phyloP scores from a whole-genome alignment of 2,113 vertebrate genomes.

The Parus major region DNA sequence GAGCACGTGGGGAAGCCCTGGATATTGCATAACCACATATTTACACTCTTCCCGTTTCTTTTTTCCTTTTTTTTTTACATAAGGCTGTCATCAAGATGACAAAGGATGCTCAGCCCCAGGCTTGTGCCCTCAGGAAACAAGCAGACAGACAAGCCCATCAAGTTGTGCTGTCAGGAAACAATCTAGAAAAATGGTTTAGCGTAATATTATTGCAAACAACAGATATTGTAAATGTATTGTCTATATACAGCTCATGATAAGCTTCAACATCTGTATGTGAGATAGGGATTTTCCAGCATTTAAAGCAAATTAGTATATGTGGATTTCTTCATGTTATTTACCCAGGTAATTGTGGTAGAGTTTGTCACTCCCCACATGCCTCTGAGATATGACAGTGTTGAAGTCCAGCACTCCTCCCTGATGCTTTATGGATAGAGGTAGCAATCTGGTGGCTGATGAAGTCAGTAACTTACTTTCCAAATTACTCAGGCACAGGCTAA shows the following conservation, averaged over 20 bases:
- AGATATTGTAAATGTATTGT: neutral
- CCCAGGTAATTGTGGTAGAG: neutral
- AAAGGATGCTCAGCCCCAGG: neutral
- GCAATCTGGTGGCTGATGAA: neutral
- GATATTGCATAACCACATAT: neutral
- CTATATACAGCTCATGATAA: neutral
- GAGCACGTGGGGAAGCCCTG: neutral
- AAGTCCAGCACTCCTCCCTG: neutral
- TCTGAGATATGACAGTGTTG: fast-evolving
- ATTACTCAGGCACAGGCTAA: neutral
- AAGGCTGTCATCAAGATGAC: neutral
- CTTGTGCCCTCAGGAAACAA: neutral
- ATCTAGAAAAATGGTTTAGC: neutral
- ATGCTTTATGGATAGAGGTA: neutral
- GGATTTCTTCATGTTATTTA: neutral
- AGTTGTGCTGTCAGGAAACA: neutral
- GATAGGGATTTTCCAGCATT: neutral
- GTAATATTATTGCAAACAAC: neutral
- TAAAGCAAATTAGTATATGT: neutral
- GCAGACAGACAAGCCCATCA: neutral
- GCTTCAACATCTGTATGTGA: neutral
- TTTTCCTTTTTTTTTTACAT: neutral
- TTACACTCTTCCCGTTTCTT: neutral
- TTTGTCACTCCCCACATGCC: fast-evolving
- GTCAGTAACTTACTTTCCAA: neutral